Evolutionary conservation across 37 sponge, comb jelly and placozoan species (phyloP), one percentile per base, ranked within the genome.

Genomic region (Hormiphora californensis): DNA sequence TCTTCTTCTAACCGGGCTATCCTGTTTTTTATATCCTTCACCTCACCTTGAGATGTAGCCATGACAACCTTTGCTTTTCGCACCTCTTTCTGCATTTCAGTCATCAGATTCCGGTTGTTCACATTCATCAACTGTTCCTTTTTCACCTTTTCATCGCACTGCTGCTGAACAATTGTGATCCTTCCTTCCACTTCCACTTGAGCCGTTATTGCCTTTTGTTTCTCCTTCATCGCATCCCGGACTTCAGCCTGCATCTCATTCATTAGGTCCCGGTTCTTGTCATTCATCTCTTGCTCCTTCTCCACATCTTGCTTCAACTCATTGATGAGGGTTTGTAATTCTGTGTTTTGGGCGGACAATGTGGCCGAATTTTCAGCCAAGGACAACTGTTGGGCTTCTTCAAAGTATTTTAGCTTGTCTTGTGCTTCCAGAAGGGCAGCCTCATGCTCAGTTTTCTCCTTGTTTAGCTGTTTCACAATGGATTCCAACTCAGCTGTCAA

Each of bases 1-100:
- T 57, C 25, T 19, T 57, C 25, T 57, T 57, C 28, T 4, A 57
- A 30, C 21, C 19, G 5, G 19, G 19, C 59, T 1, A 73, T 33
- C 17, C 46, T 40, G 0, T 38, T 41, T 1, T 38, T 73, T 3
- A 46, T 46, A 11, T 73, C 81, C 8, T 22, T 3, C 5, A 73
- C 46, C 0, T 43, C 81, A 32, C 28, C 43, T 40, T 73, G 39
- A 0, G 35, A 22, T 7, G 23, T 41, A 0, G 81, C 81, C 2
- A 43, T 43, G 23, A 43, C 81, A 73, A 46, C 81, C 8, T 30
- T n/a, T 15, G 4, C 41, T 40, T 41, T 73, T 4, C 81, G 35
- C 40, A 73, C 81, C 25, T 73, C 81, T 7, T 1, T 41, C 81
- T 73, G 81, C 81, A 73, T 73, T 5, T 36, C 81, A 73, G 4